Conservation (phyloP, 1,140 invertebrate genomes). For the Scaptomyza hsui region DNA sequence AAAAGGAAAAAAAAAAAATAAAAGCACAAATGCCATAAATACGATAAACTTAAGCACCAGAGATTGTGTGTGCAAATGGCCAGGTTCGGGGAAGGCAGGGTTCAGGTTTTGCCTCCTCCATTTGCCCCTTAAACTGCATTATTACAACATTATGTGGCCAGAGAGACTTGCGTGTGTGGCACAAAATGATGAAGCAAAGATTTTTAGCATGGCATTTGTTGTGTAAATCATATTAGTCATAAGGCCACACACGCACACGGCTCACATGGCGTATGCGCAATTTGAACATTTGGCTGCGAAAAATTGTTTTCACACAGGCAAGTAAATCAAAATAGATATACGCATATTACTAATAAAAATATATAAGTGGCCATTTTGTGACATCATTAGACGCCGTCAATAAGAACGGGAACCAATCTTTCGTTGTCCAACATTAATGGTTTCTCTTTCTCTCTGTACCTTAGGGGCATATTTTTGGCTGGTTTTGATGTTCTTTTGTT, state of each 20-base stretch:
- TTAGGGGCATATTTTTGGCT: conserved; percentile 16
- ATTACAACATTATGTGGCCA: conserved; percentile 5
- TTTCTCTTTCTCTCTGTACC: neutral
- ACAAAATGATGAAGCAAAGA: conserved; percentile 45
- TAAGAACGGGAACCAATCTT: conserved; percentile 29
- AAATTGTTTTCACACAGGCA: conserved; percentile 61
- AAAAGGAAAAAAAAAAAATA: conserved; percentile 29
- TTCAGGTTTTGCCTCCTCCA: conserved; percentile 7
- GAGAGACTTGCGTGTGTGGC: conserved; percentile 47
- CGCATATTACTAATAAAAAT: conserved; percentile 66
- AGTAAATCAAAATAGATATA: conserved; percentile 73
- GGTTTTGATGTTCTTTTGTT: conserved; percentile 33
- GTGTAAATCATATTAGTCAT: conserved; percentile 52
- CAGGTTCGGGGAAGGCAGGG: conserved; percentile 18
- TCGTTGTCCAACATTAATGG: conserved; percentile 13
- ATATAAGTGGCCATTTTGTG: conserved; percentile 75
- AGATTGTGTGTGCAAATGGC: conserved; percentile 48
- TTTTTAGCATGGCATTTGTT: conserved; percentile 51
- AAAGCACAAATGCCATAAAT: conserved; percentile 40
- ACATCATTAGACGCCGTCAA: conserved; percentile 67
- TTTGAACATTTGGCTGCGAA: conserved; percentile 42
- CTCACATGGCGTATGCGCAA: conserved; percentile 47
- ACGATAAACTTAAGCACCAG: conserved; percentile 51
- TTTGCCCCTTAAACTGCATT: neutral
- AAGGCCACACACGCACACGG: conserved; percentile 12